phyloP scores from a whole-genome alignment of 2,113 vertebrate species.

The Rhombomys opimus region DNA sequence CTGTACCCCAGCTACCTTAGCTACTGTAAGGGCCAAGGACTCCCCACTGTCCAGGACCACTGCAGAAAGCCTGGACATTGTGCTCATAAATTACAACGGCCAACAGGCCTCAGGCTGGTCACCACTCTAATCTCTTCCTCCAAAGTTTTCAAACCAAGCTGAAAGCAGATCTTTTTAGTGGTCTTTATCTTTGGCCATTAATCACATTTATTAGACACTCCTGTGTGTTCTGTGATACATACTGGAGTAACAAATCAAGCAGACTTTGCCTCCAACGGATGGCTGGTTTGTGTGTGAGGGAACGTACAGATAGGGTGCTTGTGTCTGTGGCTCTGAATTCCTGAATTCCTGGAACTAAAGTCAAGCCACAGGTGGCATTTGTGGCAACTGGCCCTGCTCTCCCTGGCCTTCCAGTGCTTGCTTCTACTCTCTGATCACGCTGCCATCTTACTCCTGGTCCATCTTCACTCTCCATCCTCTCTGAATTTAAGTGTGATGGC shows the following conservation, averaged over 20 bases:
- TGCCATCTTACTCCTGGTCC: neutral
- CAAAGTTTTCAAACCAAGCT: conserved; percentile 25
- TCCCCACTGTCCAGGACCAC: neutral
- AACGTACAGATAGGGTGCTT: neutral
- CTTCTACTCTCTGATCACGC: neutral
- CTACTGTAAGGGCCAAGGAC: neutral
- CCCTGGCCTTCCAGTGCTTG: neutral
- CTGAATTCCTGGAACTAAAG: neutral
- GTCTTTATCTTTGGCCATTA: conserved; percentile 29
- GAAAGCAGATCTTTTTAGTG: conserved; percentile 37
- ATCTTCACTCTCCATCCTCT: neutral
- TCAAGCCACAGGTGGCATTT: neutral
- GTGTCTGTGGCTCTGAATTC: neutral
- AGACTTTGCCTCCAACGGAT: neutral
- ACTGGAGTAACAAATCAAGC: conserved; percentile 31
- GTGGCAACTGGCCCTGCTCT: neutral
- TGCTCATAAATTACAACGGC: neutral
- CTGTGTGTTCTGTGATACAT: neutral
- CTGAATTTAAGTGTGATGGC: neutral
- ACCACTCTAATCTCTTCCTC: conserved; percentile 20
- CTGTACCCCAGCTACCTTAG: conserved; percentile 5
- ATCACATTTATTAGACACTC: conserved; percentile 41
- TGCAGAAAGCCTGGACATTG: neutral
- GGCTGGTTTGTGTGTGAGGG: neutral
- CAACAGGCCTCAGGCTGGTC: neutral